phyloP scores from a whole-genome alignment of 2,888 invertebrate genomes.

The Tholera decimalis region DNA sequence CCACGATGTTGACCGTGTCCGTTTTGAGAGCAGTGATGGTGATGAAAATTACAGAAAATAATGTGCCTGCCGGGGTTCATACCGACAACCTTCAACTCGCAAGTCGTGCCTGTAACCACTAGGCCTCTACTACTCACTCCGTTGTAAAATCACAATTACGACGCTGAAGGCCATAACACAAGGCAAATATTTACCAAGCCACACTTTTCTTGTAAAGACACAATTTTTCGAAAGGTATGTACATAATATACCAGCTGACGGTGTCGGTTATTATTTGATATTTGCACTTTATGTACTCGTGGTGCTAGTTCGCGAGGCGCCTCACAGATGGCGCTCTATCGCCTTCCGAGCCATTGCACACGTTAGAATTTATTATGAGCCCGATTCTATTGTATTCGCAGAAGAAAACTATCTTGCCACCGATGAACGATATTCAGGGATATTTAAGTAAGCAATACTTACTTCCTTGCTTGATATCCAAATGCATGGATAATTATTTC shows the following conservation, averaged over 20 bases:
- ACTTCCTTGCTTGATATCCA: background rate
- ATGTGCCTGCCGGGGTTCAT: too few relatives aligned
- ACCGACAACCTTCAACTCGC: too few relatives aligned
- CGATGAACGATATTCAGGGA: conserved; percentile 36
- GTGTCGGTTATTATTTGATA: conserved; percentile 29
- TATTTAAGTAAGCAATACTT: conserved; percentile 30
- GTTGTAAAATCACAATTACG: background rate
- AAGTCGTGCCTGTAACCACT: too few relatives aligned
- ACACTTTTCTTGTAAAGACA: background rate
- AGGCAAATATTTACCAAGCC: background rate
- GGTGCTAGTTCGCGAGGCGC: conserved; percentile 29
- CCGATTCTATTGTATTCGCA: conserved; percentile 50
- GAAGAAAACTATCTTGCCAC: conserved; percentile 36
- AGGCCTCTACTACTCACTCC: background rate
- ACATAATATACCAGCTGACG: conserved; percentile 13
- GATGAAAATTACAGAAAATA: too few relatives aligned
- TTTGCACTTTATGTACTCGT: conserved; percentile 30
- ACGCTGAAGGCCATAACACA: background rate
- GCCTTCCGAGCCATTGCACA: conserved; percentile 48
- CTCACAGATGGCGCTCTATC: conserved; percentile 55
- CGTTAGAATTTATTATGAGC: conserved; percentile 57
- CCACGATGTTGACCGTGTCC: too few relatives aligned
- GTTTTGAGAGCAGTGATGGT: too few relatives aligned
- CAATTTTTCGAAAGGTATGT: conserved; percentile 9
- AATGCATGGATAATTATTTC: too few relatives aligned